A percentile compares a stretch with the other conserved stretches of the same genome.
Evolutionary conservation across 1,140 invertebrate species (phyloP).

Genomic region (Zaprionus capensis): DNA sequence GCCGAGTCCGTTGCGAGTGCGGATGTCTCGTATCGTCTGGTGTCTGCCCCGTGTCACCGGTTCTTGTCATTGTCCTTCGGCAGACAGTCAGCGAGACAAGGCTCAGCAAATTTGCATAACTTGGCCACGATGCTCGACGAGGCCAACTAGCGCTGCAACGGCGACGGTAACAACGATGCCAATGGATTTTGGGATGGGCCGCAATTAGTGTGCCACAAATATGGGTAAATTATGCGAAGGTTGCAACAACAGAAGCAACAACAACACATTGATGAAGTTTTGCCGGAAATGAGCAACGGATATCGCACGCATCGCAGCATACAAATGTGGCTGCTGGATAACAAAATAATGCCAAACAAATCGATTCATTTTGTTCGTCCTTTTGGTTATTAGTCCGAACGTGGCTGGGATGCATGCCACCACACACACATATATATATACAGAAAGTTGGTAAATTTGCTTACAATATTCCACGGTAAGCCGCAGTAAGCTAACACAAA

Average conservation of each 20-base stretch:
- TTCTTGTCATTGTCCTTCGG: background rate
- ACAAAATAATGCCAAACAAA: constrained; percentile 21
- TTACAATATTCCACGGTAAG: constrained; percentile 23
- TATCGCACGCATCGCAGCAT: constrained; percentile 44
- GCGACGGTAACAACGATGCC: background rate
- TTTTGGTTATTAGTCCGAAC: constrained; percentile 12
- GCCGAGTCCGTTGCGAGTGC: background rate
- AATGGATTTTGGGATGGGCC: constrained; percentile 18
- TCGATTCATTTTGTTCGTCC: constrained; percentile 12
- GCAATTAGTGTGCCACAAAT: constrained; percentile 62
- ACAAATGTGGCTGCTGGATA: constrained; percentile 22
- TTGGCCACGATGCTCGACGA: constrained; percentile 31
- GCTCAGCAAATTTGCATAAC: constrained; percentile 61
- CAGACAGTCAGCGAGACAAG: constrained; percentile 22
- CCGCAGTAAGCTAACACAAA: constrained; percentile 33
- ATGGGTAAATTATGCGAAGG: constrained; percentile 37
- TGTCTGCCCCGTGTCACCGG: background rate
- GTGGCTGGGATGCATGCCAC: background rate
- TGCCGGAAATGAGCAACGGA: constrained; percentile 57
- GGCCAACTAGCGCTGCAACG: constrained; percentile 17
- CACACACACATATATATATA: background rate
- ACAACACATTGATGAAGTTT: constrained; percentile 12
- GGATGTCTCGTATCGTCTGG: constrained; percentile 5
- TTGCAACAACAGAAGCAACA: background rate
- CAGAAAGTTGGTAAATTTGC: background rate